These are phyloP conservation scores for Heliconius nattereri DNA, from an alignment of 1,140 invertebrate species.

Conservation along the genomic window DNA sequence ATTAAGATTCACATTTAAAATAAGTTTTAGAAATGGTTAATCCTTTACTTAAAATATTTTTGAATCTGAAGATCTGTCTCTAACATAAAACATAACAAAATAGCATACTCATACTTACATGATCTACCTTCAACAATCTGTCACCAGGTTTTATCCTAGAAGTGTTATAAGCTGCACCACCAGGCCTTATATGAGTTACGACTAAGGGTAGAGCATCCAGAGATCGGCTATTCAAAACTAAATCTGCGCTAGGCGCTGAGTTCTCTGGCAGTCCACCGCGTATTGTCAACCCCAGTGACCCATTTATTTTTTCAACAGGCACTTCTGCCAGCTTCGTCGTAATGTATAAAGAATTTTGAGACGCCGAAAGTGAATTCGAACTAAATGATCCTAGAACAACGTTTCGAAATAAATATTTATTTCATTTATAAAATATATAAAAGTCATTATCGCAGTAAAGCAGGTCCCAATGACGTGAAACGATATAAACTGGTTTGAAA, in stretches of 20 bases:
- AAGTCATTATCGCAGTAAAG: neutral
- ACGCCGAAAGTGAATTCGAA: constrained; percentile 71
- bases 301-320: constrained; percentile 89
- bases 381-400: constrained; percentile 22
- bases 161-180: constrained; percentile 92
- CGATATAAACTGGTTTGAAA: constrained; percentile 10
- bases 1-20: neutral
- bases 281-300: constrained; percentile 93
- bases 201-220: constrained; percentile 87
- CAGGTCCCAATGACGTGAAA: constrained; percentile 8
- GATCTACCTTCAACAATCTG: constrained; percentile 94
- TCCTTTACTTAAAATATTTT: too few relatives aligned
- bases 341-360: constrained; percentile 85
- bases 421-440: constrained; percentile 11
- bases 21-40: neutral
- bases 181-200: constrained; percentile 93
- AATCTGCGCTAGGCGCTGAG: constrained; percentile 60
- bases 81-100: too few relatives aligned
- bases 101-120: constrained; percentile 74
- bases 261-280: constrained; percentile 86
- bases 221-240: constrained; percentile 74
- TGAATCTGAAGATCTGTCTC: too few relatives aligned
- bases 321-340: constrained; percentile 89
- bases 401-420: constrained; percentile 13
- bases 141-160: constrained; percentile 92